Conservation (phyloP, 30 jellyfish, hydroid and myxozoan genomes). For the Mastigias papua region DNA sequence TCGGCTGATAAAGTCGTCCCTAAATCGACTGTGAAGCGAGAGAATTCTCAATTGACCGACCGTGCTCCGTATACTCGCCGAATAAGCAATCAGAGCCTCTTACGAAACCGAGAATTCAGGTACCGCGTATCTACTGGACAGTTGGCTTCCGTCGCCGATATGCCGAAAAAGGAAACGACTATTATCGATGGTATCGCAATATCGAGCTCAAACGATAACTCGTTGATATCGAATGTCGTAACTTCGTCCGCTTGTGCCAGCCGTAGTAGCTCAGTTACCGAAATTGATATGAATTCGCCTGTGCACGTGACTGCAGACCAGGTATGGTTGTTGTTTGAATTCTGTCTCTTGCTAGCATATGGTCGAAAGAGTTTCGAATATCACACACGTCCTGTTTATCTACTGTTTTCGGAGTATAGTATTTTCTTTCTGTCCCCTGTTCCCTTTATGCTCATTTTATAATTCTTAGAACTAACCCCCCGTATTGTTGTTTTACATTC, state of each 20-base stretch:
- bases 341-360: not conserved
- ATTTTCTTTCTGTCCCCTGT: no score
- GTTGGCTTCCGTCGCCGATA: conserved; percentile 18
- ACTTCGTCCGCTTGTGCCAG: conserved; percentile 38
- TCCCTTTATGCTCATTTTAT: no score
- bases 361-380: no score
- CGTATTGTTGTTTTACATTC: no score
- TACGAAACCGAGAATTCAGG: conserved; percentile 44
- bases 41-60: conserved; percentile 6
- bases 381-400: no score
- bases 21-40: conserved; percentile 32
- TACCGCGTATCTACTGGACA: conserved; percentile 8
- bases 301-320: not conserved
- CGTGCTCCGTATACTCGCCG: conserved; percentile 41
- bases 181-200: conserved; percentile 80
- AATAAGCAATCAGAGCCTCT: conserved; percentile 52
- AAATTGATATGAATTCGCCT: conserved; percentile 57
- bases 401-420: no score
- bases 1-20: conserved; percentile 31
- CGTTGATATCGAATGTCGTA: conserved; percentile 18
- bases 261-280: conserved; percentile 68
- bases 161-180: conserved; percentile 34
- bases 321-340: not conserved
- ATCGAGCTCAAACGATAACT: conserved; percentile 23
- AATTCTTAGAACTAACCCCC: no score